phyloP scores from a whole-genome alignment of 2,888 invertebrate species.

The Anodontia alba region DNA sequence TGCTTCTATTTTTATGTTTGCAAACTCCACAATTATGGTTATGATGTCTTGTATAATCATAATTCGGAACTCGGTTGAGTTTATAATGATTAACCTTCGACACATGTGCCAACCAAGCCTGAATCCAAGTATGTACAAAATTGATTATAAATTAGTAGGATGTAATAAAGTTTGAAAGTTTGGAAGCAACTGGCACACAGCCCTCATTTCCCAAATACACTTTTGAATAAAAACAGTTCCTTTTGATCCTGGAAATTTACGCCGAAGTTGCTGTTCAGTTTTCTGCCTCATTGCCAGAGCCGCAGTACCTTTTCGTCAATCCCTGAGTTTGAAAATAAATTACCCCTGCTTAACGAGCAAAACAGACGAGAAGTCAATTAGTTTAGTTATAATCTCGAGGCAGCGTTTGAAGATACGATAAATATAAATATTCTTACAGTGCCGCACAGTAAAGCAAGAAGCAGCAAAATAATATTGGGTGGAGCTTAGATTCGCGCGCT shows the following conservation, averaged over 20 bases:
- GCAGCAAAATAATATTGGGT: neutral
- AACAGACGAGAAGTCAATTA: constrained; percentile 17
- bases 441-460: neutral
- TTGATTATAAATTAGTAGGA: neutral
- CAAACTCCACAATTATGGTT: too few relatives aligned
- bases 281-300: constrained; percentile 19
- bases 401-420: constrained; percentile 12
- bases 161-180: constrained; percentile 11
- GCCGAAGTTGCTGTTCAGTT: constrained; percentile 20
- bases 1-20: too few relatives aligned
- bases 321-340: constrained; percentile 12
- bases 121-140: neutral
- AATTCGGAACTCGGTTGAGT: too few relatives aligned
- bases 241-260: constrained; percentile 23
- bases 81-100: too few relatives aligned
- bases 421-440: neutral
- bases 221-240: constrained; percentile 18
- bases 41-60: too few relatives aligned
- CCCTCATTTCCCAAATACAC: neutral
- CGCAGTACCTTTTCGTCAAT: constrained; percentile 20
- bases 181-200: neutral
- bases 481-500: neutral
- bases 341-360: constrained; percentile 13
- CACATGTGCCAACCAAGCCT: neutral
- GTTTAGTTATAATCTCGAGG: neutral